phyloP scores from a whole-genome alignment of 2,113 vertebrate species.

The Redunca redunca region DNA sequence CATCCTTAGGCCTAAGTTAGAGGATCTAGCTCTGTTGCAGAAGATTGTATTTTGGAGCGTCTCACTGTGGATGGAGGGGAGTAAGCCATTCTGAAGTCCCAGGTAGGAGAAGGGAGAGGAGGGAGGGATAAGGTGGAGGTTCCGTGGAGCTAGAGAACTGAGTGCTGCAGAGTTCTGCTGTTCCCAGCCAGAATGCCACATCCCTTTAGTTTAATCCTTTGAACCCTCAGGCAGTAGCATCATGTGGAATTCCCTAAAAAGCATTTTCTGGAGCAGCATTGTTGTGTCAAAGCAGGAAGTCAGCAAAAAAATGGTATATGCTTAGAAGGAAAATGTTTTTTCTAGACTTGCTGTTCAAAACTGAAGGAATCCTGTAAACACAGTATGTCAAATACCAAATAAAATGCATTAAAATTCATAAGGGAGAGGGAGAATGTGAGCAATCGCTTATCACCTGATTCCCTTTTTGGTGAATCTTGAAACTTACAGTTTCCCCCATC shows the following conservation, averaged over 20 bases:
- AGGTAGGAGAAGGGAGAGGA: neutral
- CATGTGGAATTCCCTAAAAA: neutral
- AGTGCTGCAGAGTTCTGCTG: too few species aligned
- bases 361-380: constrained; percentile 7
- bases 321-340: neutral
- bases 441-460: neutral
- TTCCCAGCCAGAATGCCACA: neutral
- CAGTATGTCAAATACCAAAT: neutral
- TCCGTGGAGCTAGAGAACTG: neutral
- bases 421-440: neutral
- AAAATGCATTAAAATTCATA: neutral
- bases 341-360: neutral
- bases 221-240: neutral
- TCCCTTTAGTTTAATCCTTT: neutral
- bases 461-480: neutral
- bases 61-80: neutral
- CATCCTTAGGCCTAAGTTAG: neutral
- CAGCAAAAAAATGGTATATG: neutral
- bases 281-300: neutral
- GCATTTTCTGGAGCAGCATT: neutral
- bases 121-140: neutral
- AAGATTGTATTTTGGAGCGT: neutral
- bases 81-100: neutral
- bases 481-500: neutral
- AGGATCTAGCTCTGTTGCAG: neutral